phyloP scores from a whole-genome alignment of 2,888 invertebrate genomes.

The Pseudoips prasinana region DNA sequence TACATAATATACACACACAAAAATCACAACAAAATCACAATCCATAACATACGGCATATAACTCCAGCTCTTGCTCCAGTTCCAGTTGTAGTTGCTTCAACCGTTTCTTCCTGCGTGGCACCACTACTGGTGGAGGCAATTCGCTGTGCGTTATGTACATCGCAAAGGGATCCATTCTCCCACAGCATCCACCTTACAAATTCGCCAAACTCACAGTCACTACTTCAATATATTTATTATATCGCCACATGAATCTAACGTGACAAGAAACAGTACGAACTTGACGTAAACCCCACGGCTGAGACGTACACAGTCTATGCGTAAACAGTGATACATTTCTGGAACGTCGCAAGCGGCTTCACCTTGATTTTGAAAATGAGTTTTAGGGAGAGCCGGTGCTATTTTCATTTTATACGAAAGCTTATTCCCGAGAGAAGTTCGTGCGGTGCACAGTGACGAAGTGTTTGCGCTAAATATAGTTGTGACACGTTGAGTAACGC shows the following conservation, averaged over 20 bases:
- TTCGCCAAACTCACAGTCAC: constrained; percentile 34
- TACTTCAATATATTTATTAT: constrained; percentile 46
- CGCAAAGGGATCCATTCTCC: constrained; percentile 68
- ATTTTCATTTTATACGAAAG: constrained; percentile 75
- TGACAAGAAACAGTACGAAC: constrained; percentile 51
- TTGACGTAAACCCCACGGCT: constrained; percentile 51
- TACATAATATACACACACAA: constrained; percentile 24
- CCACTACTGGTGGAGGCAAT: constrained; percentile 65
- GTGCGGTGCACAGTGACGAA: constrained; percentile 59
- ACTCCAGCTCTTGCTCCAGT: constrained; percentile 47
- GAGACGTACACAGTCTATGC: constrained; percentile 45
- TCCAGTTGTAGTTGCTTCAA: constrained; percentile 67
- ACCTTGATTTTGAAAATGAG: constrained; percentile 80
- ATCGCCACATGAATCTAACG: constrained; percentile 35
- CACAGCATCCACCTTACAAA: constrained; percentile 28
- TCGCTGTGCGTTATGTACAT: constrained; percentile 72
- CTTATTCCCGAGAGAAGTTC: constrained; percentile 71
- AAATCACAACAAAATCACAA: constrained; percentile 23
- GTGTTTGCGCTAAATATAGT: constrained; percentile 57
- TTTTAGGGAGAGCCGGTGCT: constrained; percentile 67
- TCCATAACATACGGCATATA: constrained; percentile 16
- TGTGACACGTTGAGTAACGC: constrained; percentile 34
- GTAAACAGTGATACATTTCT: constrained; percentile 66
- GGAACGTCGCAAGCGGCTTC: constrained; percentile 71
- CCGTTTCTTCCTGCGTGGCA: constrained; percentile 72